These are phyloP conservation scores for Basileuterus tristriatus DNA, from an alignment of 2,797 vertebrate genomes.

Conservation along the genomic window DNA sequence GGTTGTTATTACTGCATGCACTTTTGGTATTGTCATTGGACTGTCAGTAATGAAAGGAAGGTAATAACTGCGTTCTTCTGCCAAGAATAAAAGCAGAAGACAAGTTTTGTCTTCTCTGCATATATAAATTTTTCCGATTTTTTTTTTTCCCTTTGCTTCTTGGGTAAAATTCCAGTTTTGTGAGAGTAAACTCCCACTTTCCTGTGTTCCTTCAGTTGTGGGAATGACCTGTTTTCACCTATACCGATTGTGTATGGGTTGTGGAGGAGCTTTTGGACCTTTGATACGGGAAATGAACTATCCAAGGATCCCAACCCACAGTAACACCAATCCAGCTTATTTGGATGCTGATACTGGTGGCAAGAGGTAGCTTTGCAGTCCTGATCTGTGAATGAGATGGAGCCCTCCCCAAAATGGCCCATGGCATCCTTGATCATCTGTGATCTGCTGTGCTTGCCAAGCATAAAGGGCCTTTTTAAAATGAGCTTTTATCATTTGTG, in stretches of 20 bases:
- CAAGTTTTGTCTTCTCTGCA: not conserved
- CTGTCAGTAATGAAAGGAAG: not conserved
- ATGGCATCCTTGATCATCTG: not conserved
- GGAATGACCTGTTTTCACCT: not conserved
- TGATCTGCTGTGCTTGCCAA: not conserved
- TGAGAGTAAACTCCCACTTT: not conserved
- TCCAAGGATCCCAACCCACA: not conserved
- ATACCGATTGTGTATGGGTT: not conserved
- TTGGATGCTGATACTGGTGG: not conserved
- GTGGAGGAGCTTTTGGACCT: not conserved
- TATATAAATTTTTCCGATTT: not conserved
- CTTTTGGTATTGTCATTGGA: not conserved
- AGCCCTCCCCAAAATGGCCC: not conserved
- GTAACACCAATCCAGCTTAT: accelerated
- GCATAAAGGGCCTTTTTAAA: not conserved
- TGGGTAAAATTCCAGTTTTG: not conserved
- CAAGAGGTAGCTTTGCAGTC: not conserved
- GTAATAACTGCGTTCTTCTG: not conserved
- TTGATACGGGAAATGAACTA: not conserved
- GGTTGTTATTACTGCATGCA: not conserved
- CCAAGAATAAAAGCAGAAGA: not conserved
- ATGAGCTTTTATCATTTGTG: not conserved
- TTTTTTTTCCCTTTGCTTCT: not conserved
- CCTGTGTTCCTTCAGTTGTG: not conserved
- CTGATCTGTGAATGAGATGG: not conserved